Conservation (phyloP, 2,113 vertebrate species). For the Neotoma lepida region DNA sequence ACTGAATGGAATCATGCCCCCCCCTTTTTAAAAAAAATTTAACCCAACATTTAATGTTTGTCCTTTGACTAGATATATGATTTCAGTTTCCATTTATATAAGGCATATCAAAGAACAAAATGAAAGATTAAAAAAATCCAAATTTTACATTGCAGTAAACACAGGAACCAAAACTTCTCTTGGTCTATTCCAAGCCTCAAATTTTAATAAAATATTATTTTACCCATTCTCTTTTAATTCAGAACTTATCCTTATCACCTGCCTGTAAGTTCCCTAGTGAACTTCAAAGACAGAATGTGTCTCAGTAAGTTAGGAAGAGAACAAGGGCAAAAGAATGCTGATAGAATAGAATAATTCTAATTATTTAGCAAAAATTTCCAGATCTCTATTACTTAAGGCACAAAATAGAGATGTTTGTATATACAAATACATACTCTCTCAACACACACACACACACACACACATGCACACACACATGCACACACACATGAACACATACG, state of each 20-base stretch:
- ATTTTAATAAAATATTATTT: not conserved
- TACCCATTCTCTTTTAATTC: not conserved
- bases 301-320: not conserved
- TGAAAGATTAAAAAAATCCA: not conserved
- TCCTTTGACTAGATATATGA: not conserved
- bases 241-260: not conserved
- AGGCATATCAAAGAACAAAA: not conserved
- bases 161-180: not conserved
- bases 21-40: no score
- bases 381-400: not conserved
- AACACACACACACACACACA: no score
- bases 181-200: not conserved
- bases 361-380: not conserved
- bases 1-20: not conserved
- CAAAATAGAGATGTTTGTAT: not conserved
- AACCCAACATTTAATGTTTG: no score
- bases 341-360: not conserved
- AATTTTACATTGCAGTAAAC: not conserved
- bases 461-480: no score
- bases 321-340: accelerated
- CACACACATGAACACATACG: no score
- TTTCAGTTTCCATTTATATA: not conserved
- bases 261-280: not conserved
- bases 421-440: not conserved
- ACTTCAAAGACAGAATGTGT: not conserved